A percentile compares a stretch with the other conserved stretches of the same genome.
These are phyloP conservation scores for Eueides isabella DNA, from an alignment of 1,140 invertebrate species.

Conservation along the genomic window DNA sequence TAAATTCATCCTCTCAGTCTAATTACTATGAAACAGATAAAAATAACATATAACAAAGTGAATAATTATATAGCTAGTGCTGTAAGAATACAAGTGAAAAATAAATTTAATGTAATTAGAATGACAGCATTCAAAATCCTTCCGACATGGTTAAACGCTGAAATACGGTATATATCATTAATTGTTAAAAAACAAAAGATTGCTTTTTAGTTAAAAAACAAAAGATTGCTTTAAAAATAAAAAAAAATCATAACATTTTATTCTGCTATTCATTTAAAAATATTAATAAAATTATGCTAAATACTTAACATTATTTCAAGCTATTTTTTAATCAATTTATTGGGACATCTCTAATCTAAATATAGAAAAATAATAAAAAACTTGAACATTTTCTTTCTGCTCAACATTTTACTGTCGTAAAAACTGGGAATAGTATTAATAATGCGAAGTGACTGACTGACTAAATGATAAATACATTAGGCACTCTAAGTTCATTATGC, in stretches of 20 bases:
- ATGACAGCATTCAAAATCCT: background rate
- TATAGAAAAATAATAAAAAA: no score
- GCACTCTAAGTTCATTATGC: slow-evolving; percentile 12
- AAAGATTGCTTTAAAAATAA: no score
- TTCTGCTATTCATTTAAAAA: no score
- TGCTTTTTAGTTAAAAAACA: no score
- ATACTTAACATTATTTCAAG: no score
- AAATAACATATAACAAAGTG: background rate
- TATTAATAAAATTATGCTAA: no score
- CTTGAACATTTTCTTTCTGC: background rate
- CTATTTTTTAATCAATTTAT: no score
- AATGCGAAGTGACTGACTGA: background rate
- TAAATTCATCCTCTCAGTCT: slow-evolving; percentile 5
- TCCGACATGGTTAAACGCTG: background rate
- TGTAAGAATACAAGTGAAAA: background rate
- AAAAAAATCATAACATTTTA: no score
- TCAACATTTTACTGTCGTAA: no score
- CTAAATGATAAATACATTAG: slow-evolving; percentile 5
- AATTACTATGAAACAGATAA: slow-evolving; percentile 2
- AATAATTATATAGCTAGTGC: background rate
- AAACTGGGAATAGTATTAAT: background rate
- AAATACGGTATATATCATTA: no score
- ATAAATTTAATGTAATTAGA: background rate
- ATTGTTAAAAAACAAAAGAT: no score
- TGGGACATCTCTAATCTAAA: no score